Evolutionary conservation across 2,888 invertebrate genomes (phyloP).

Genomic region (Amphipyra berbera): DNA sequence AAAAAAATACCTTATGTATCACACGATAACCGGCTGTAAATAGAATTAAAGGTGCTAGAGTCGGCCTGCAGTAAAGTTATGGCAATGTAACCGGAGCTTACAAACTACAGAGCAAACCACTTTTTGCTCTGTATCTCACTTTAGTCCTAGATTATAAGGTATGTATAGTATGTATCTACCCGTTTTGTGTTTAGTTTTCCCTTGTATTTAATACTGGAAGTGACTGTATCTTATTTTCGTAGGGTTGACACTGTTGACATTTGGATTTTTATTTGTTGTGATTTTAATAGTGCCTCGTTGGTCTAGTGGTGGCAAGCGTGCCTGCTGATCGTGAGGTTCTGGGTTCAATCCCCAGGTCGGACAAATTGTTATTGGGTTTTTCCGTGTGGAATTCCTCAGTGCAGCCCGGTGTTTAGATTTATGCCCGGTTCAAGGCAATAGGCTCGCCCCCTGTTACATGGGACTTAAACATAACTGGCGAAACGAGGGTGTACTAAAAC

Average conservation of each 20-base stretch:
- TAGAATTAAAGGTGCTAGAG: slow-evolving; percentile 65
- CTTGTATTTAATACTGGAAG: slow-evolving; percentile 8
- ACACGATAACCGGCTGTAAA: slow-evolving; percentile 63
- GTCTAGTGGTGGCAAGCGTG: too few species aligned
- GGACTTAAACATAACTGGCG: too few species aligned
- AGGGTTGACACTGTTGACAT: neutral
- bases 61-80: slow-evolving; percentile 59
- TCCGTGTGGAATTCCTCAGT: too few species aligned
- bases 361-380: too few species aligned
- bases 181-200: slow-evolving; percentile 19
- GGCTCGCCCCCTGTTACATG: too few species aligned
- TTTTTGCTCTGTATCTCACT: slow-evolving; percentile 64
- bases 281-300: too few species aligned
- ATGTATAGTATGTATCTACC: slow-evolving; percentile 12
- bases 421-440: too few species aligned
- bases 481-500: too few species aligned
- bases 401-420: too few species aligned
- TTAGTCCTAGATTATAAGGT: slow-evolving; percentile 51
- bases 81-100: slow-evolving; percentile 58
- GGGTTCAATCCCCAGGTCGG: too few species aligned
- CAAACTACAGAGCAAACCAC: slow-evolving; percentile 58
- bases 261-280: too few species aligned
- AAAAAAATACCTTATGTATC: slow-evolving; percentile 65
- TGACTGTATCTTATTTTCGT: slow-evolving; percentile 15
- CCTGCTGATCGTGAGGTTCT: too few species aligned